phyloP scores from a whole-genome alignment of 2,113 vertebrate genomes.

The Lonchura striata region DNA sequence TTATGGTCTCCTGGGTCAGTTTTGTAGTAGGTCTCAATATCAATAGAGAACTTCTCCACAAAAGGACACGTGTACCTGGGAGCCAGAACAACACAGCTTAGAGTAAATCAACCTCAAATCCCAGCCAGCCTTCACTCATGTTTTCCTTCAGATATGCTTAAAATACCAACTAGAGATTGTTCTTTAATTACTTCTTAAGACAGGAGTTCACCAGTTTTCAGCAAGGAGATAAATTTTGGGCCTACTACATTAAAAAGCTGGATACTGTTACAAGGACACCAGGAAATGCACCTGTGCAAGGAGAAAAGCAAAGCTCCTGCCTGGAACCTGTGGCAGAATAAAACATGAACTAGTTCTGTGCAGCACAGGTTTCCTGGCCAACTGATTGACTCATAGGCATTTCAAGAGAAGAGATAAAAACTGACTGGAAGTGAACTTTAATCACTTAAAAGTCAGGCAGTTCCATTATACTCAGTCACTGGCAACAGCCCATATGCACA shows the following conservation, averaged over 20 bases:
- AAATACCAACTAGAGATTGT: background rate
- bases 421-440: background rate
- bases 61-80: constrained; percentile 96
- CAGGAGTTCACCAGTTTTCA: background rate
- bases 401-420: constrained; percentile 1
- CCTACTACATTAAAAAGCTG: background rate
- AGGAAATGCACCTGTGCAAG: background rate
- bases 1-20: constrained; percentile 87
- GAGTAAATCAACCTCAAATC: background rate
- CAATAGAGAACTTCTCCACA: constrained; percentile 99
- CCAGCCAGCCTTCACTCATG: background rate
- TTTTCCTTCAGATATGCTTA: background rate
- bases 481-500: background rate
- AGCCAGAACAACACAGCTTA: background rate
- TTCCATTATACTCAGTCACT: background rate
- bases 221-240: background rate
- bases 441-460: background rate
- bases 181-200: background rate
- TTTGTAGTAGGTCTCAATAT: constrained; percentile 98
- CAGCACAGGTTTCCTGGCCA: background rate
- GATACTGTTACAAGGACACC: background rate
- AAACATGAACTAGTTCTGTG: background rate
- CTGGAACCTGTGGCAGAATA: background rate
- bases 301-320: background rate
- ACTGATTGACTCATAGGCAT: background rate